Evolutionary conservation across 2,797 vertebrate genomes (phyloP).

Genomic region (Chaetodon trifasciatus): DNA sequence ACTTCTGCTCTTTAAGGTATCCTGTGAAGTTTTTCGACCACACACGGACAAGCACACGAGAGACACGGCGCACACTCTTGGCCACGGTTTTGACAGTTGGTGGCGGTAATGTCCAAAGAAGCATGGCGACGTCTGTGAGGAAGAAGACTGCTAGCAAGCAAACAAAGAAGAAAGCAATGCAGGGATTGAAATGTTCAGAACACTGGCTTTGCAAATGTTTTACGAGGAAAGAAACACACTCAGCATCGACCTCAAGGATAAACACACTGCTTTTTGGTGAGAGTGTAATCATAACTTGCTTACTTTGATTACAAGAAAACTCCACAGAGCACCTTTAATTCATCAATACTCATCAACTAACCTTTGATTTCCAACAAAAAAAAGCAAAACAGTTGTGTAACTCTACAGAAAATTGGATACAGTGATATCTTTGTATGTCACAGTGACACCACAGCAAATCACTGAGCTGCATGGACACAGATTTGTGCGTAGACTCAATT

Average conservation of each 20-base stretch:
- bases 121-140: too few species aligned
- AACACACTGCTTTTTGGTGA: neutral
- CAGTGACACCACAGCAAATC: slow-evolving; percentile 22
- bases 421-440: slow-evolving; percentile 4
- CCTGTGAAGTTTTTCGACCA: neutral
- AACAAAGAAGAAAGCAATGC: neutral
- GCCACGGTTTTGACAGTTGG: neutral
- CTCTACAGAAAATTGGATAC: neutral
- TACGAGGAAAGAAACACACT: neutral
- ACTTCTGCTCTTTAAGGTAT: neutral
- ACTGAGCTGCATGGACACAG: slow-evolving; percentile 6
- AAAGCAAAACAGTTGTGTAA: neutral
- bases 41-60: neutral
- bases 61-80: neutral
- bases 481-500: neutral
- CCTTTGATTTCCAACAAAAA: too few species aligned
- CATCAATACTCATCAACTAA: neutral
- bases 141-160: neutral
- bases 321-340: neutral
- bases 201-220: slow-evolving; percentile 1
- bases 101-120: neutral
- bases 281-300: too few species aligned
- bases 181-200: slow-evolving; percentile 2
- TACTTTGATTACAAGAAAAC: neutral
- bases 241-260: neutral